Evolutionary conservation across 2,113 vertebrate genomes (phyloP).

Genomic region (Pachyramphus minor): DNA sequence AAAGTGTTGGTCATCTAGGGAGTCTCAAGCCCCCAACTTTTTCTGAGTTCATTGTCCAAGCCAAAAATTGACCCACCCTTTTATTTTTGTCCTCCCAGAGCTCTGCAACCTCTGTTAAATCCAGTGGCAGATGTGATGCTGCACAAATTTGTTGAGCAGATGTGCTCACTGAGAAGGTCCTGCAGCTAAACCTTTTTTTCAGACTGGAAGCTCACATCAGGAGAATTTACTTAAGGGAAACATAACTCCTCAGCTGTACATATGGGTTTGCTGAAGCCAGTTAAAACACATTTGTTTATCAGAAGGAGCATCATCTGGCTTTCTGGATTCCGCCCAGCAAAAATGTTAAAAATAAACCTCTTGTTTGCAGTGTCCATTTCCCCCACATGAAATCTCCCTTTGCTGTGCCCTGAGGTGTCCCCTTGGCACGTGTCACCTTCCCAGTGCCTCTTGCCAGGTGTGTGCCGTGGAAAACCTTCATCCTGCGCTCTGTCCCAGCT

Average conservation of each 20-base stretch:
- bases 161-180: constrained; percentile 1
- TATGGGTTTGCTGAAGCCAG: neutral
- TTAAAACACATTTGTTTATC: neutral
- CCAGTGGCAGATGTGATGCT: neutral
- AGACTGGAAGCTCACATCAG: neutral
- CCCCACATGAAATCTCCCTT: neutral
- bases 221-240: neutral
- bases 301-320: neutral
- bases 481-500: neutral
- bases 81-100: neutral
- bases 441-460: neutral
- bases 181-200: neutral
- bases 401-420: rapidly evolving
- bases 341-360: neutral
- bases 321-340: neutral
- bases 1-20: neutral
- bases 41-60: neutral
- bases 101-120: neutral
- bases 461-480: neutral
- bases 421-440: neutral
- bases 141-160: neutral
- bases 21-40: neutral
- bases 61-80: neutral
- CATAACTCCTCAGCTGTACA: neutral
- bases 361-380: neutral